Evolutionary conservation across 1,140 invertebrate species (phyloP), one percentile per base, ranked within the genome.

Genomic region (Sitobion miscanthi): DNA sequence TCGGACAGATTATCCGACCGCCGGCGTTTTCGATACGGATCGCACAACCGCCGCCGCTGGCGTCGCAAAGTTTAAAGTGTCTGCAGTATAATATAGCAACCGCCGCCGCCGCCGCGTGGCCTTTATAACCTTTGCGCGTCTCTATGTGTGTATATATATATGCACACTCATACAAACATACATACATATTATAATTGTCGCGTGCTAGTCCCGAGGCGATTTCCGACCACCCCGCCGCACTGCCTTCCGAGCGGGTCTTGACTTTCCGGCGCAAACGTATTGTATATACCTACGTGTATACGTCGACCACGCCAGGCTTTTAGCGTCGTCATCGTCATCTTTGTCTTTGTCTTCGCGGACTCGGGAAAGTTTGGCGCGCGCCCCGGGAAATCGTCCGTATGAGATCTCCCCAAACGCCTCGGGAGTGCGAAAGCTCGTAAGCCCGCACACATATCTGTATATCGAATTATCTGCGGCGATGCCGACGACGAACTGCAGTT

Each of bases 1-100:
- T 57, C 91, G 82, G 91, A 93, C 69, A 83, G 91, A 92, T 93
- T 86, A 93, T 85, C 91, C 82, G 82, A 85, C 91, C 45, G 82
- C 42, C 49, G 82, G 14, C 25, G 38, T 62, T 62, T 45, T 42
- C n/a, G 89, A 90, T 90, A 90, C 57, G 42, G 89, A 90, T 90
- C 89, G 57, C 54, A 45, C 14, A 77, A n/a, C 62, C 54, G 42
- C 35, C 11, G 30, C 88, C 82, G 77, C 21, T 35, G 82, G 82
- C 49, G 57, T 42, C 82, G 82, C 82, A 57, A 93, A 93, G 82
- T 93, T 93, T 93, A 42, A 93, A 93, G 47, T 83, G 45, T 49
- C 57, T 49, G 42, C 49, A n/a, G 35, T 47, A 42, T 42, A 35
- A 42, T 42, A 35, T 77, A 77, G 62, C 62, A n/a, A 77, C 62